phyloP scores from a whole-genome alignment of 2,797 vertebrate species.

The Lagocephalus sceleratus region DNA sequence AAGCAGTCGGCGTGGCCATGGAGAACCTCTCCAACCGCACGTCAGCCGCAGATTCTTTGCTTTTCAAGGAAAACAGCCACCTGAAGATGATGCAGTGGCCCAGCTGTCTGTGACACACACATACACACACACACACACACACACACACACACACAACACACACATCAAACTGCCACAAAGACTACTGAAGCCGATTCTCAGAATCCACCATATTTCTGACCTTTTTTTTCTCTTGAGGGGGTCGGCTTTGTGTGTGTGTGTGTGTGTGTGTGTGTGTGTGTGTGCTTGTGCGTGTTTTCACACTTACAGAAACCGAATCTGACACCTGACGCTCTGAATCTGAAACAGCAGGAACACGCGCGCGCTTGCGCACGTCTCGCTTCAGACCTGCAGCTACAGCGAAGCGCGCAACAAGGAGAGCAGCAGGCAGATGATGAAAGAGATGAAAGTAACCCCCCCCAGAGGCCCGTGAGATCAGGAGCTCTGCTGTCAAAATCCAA shows the following conservation, averaged over 20 bases:
- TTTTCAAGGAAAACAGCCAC: slow-evolving; percentile 34
- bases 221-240: slow-evolving; percentile 37
- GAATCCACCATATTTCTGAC: slow-evolving; percentile 12
- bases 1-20: no score
- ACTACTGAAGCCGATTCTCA: slow-evolving; percentile 1
- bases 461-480: no score
- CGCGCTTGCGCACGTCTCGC: no score
- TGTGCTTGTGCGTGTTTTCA: slow-evolving; percentile 29
- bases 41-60: slow-evolving; percentile 5
- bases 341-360: no score
- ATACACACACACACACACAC: slow-evolving; percentile 1
- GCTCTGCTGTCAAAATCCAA: no score
- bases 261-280: slow-evolving; percentile 35
- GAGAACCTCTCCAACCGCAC: not conserved
- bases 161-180: slow-evolving; percentile 31
- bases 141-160: not conserved
- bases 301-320: no score
- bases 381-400: no score
- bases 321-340: no score
- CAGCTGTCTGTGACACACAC: slow-evolving; percentile 47
- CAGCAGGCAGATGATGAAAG: no score
- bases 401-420: no score
- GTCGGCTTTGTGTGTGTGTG: slow-evolving; percentile 29
- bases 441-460: no score
- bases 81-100: slow-evolving; percentile 34